Base-by-base conservation (phyloP, 2,113 vertebrate species). In the Nesogale talazaci region DNA sequence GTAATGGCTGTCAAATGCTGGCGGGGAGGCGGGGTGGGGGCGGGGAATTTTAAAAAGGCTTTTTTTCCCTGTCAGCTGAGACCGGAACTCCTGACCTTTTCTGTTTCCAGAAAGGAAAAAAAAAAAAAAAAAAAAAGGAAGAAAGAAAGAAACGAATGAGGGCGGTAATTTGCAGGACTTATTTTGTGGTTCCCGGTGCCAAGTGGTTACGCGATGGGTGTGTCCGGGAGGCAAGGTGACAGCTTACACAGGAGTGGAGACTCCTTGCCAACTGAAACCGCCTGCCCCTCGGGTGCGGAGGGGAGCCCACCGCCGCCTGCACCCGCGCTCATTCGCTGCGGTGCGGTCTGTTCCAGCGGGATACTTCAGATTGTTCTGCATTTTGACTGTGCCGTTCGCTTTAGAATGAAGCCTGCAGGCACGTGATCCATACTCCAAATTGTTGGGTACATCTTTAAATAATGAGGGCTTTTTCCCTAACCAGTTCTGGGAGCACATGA, bases 221-320 rank as follows among this genome's bases (percentile, higher is more conserved):
- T 98, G 98, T 97, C 98, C 96, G 70, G 93, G 93, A 97, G 95
- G 83, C 96, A 96, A 93, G 69, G 97, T 97, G 96, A 95, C 96
- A 95, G 95, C 97, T 96, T 80, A 59, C 10, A 52, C 86, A 79
- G 74, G 95, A 93, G 86, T 94, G 93, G 72, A 38, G 56, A 91
- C 74, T 52, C 82, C 88, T 80, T 95, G 93, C 88, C 94, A 95
- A 87, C 89, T 95, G 94, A 97, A 96, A 97, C 96, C 95, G 94
- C 42, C 86, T 59, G 74, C 84, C 36, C 84, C 36, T 59, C 78
- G 96, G 95, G 94, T 94, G 95, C 96, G 92, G 93, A 79, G 65
- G 46, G 65, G 46, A 52, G 46, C 46, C 14, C 46, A 11, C 63
- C 36, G 17, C 2, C 17, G 59, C 59, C 59, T 61, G 59, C 59